These are phyloP conservation scores for Gymnocheta viridis DNA, from an alignment of 2,888 invertebrate genomes.

Conservation along the genomic window DNA sequence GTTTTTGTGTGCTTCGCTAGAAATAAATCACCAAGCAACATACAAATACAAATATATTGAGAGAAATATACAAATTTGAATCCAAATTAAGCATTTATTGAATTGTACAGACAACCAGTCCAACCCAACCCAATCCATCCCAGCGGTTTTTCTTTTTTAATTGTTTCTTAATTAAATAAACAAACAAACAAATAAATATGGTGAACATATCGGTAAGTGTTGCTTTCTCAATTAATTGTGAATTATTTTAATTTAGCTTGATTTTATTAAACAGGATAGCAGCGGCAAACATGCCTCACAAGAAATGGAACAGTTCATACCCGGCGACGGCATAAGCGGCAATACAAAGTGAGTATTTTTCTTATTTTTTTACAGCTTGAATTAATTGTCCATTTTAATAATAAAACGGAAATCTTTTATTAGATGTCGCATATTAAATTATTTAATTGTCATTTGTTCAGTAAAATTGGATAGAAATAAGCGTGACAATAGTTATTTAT, in stretches of 20 bases:
- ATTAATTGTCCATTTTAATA: conserved; percentile 34
- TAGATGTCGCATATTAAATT: conserved; percentile 54
- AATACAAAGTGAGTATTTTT: conserved; percentile 76
- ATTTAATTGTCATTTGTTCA: conserved; percentile 57
- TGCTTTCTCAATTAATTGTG: conserved; percentile 2
- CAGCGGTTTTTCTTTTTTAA: conserved; percentile 15
- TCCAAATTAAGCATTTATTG: conserved; percentile 34
- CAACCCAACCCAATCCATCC: conserved; percentile 1
- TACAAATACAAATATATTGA: conserved; percentile 2
- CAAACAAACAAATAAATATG: conserved; percentile 71
- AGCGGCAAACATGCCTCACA: conserved; percentile 83
- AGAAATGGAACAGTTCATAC: conserved; percentile 91
- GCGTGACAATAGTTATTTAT: conserved; percentile 45
- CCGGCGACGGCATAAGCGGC: conserved; percentile 84
- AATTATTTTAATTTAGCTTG: conserved; percentile 29
- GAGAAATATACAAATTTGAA: neutral
- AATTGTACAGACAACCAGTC: neutral
- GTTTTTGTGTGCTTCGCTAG: neutral
- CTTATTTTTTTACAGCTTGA: neutral
- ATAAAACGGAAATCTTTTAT: conserved; percentile 60
- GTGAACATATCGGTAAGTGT: conserved; percentile 79
- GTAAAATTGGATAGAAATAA: conserved; percentile 7
- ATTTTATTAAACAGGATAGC: conserved; percentile 75
- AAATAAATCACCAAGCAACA: neutral
- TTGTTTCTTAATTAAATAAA: conserved; percentile 1